Conservation (phyloP, 2,113 vertebrate genomes). For the Bufo bufo region DNA sequence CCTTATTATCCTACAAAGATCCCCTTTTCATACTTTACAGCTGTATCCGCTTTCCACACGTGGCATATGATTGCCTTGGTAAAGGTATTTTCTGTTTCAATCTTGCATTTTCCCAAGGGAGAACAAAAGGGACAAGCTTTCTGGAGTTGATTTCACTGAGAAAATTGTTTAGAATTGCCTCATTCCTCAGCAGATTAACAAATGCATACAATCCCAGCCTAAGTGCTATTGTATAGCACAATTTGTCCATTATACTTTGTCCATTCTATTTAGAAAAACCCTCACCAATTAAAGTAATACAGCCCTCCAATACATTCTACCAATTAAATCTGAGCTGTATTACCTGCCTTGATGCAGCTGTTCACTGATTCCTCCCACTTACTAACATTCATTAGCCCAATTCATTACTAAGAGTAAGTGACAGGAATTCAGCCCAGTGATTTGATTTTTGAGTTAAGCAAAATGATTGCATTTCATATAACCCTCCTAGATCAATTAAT, state of each 20-base stretch:
- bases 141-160: constrained; percentile 98
- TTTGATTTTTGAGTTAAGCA: constrained; percentile 77
- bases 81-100: constrained; percentile 99
- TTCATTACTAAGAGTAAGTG: constrained; percentile 93
- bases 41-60: constrained; percentile 97
- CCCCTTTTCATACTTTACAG: constrained; percentile 82
- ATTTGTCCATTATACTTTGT: constrained; percentile 99
- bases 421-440: constrained; percentile 88
- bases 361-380: constrained; percentile 86
- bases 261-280: constrained; percentile 94
- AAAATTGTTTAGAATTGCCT: constrained; percentile 99
- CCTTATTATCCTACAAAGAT: constrained; percentile 92
- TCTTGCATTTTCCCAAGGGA: constrained; percentile 98
- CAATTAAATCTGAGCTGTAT: constrained; percentile 97
- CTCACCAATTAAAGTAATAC: constrained; percentile 99
- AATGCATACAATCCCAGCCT: constrained; percentile 95
- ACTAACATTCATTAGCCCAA: constrained; percentile 93
- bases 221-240: constrained; percentile 98
- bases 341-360: constrained; percentile 96
- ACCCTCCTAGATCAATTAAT: constrained; percentile 61
- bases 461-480: constrained; percentile 80
- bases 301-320: constrained; percentile 98
- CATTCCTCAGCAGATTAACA: constrained; percentile 99
- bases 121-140: constrained; percentile 90
- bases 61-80: constrained; percentile 94